Percentiles rank a stretch among this genome's conserved stretches.
These are phyloP conservation scores for Hyposoter didymator DNA, from an alignment of 2,888 invertebrate species.

Conservation along the genomic window DNA sequence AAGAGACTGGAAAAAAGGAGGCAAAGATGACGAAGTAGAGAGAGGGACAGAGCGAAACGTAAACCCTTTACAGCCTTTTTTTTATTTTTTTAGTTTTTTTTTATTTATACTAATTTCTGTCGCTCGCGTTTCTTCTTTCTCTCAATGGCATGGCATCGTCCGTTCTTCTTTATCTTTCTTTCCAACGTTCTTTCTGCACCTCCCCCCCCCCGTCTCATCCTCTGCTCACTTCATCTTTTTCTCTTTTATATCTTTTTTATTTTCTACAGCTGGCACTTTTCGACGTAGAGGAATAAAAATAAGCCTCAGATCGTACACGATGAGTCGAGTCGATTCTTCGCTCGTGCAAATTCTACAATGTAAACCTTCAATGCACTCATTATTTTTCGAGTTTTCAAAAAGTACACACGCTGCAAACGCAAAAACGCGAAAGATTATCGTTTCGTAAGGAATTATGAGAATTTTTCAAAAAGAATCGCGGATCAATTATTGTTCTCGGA, in stretches of 20 bases:
- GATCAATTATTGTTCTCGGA: not conserved
- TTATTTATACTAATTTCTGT: conserved; percentile 46
- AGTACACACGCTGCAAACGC: no score
- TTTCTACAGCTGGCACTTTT: conserved; percentile 45
- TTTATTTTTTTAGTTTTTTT: conserved; percentile 31
- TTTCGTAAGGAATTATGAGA: no score
- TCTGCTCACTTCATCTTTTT: conserved; percentile 24
- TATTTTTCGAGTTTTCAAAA: not conserved
- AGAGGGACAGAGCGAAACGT: conserved; percentile 49
- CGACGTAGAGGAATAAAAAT: not conserved
- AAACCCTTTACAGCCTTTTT: conserved; percentile 32
- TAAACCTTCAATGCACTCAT: not conserved
- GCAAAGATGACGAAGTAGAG: conserved; percentile 25
- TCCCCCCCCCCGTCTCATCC: not conserved
- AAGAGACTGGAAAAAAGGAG: conserved; percentile 43
- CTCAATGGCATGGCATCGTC: conserved; percentile 19
- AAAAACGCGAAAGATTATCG: not conserved
- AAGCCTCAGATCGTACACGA: not conserved
- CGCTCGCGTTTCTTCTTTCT: conserved; percentile 37
- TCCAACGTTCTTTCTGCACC: conserved; percentile 35
- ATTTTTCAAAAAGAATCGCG: no score
- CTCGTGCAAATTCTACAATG: not conserved
- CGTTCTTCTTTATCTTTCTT: conserved; percentile 48
- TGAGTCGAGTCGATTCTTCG: conserved; percentile 27
- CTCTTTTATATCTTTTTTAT: conserved; percentile 40